Conservation (phyloP, 2,113 vertebrate species). For the Microcebus murinus region DNA sequence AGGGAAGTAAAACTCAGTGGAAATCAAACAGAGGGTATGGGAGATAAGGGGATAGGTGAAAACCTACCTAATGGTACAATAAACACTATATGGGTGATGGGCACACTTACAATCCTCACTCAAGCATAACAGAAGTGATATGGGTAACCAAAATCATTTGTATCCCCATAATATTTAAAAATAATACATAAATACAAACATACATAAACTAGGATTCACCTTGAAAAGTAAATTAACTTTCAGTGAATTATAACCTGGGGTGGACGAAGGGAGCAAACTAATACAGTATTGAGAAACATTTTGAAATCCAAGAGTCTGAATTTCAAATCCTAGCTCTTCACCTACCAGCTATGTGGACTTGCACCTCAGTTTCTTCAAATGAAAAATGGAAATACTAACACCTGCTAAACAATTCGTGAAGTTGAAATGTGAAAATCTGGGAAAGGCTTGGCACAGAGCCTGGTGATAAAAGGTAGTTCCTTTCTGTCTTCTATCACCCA, state of each 20-base stretch:
- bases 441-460: background rate
- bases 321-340: background rate
- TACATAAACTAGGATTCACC: background rate
- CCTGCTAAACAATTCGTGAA: background rate
- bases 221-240: slow-evolving; percentile 30
- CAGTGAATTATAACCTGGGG: background rate
- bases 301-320: background rate
- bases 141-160: no score
- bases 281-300: background rate
- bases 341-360: background rate
- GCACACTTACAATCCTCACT: no score
- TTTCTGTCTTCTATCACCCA: background rate
- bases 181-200: background rate
- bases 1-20: no score
- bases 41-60: no score
- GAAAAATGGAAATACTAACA: background rate
- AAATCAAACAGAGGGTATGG: no score
- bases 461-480: background rate
- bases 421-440: background rate
- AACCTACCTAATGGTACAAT: no score
- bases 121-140: no score
- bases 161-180: no score
- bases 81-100: no score
- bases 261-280: background rate
- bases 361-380: background rate